A percentile compares a stretch with the other conserved stretches of the same genome.
phyloP scores from a whole-genome alignment of 2,113 vertebrate genomes.

The Ondatra zibethicus region DNA sequence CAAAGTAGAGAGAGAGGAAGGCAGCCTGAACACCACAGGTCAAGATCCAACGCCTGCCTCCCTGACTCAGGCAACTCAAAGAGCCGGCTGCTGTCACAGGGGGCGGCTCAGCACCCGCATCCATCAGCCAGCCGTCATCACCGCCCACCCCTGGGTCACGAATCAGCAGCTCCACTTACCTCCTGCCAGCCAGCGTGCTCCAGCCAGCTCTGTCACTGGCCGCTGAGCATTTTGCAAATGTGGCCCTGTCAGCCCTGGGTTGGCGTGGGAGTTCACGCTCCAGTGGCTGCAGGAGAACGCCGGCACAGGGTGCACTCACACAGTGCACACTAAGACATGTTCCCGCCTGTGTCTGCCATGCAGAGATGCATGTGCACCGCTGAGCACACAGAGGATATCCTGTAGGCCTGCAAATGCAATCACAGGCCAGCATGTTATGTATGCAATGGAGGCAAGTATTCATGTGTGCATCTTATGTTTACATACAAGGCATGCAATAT shows the following conservation, averaged over 20 bases:
- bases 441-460: not conserved
- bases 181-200: constrained; percentile 68
- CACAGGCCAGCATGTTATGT: not conserved
- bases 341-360: not conserved
- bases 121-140: constrained; percentile 62
- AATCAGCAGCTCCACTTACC: constrained; percentile 71
- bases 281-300: not conserved
- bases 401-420: not conserved
- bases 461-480: not conserved
- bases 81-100: constrained; percentile 36
- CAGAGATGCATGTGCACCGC: accelerated
- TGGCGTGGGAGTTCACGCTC: not conserved
- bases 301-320: accelerated
- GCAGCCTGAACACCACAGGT: not conserved
- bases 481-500: not conserved
- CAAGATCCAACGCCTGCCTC: constrained; percentile 60
- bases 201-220: constrained; percentile 66
- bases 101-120: not conserved
- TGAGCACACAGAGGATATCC: not conserved
- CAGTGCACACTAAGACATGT: not conserved
- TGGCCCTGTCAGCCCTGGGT: constrained; percentile 67
- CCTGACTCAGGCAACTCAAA: not conserved
- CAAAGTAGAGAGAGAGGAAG: not conserved
- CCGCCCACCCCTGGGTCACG: constrained; percentile 68
- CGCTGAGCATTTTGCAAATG: constrained; percentile 53